A percentile compares a stretch with the other conserved stretches of the same genome.
These are phyloP conservation scores for Asarcornis scutulata DNA, from an alignment of 2,113 vertebrate genomes.

Conservation along the genomic window DNA sequence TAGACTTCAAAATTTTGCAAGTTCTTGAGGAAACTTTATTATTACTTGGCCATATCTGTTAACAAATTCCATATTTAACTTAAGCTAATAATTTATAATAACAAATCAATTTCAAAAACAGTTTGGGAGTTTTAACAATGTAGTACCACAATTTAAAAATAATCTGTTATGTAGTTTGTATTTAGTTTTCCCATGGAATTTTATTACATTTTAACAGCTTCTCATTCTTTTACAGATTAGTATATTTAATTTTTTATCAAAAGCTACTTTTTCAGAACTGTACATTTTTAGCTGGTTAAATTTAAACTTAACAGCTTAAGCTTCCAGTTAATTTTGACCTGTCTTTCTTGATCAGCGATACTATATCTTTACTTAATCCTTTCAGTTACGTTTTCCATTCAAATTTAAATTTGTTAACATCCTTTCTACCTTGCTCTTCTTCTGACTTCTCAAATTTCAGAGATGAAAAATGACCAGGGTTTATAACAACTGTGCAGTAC, in stretches of 20 bases:
- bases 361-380: not conserved
- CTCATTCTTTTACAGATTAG: not conserved
- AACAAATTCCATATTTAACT: not conserved
- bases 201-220: not conserved
- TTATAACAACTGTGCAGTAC: not conserved
- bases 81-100: not conserved
- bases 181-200: not conserved
- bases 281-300: not conserved
- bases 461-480: not conserved
- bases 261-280: not conserved
- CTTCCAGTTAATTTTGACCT: not conserved
- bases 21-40: not conserved
- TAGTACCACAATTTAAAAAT: not conserved
- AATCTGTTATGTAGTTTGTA: not conserved
- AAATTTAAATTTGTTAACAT: not conserved
- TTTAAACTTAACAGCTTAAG: not conserved
- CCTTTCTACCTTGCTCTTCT: not conserved
- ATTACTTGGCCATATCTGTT: not conserved
- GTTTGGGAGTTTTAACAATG: not conserved
- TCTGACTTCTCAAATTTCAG: not conserved
- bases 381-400: not conserved
- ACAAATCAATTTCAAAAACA: not conserved
- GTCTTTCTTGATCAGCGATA: not conserved
- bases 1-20: not conserved
- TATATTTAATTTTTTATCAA: not conserved